phyloP scores from a whole-genome alignment of 2,797 vertebrate species.

The Danio aesculapii region DNA sequence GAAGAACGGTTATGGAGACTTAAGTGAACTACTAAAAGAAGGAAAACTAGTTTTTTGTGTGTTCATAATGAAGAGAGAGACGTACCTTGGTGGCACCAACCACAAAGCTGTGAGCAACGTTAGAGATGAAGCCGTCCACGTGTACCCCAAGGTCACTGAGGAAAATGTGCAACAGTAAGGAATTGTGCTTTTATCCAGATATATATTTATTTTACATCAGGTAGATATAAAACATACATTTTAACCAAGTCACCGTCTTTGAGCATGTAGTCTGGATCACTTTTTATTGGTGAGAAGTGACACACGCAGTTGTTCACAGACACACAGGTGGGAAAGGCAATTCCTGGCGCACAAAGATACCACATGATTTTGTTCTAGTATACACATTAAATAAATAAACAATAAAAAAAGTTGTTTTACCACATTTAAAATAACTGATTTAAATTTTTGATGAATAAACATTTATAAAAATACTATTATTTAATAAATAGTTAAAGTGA shows the following conservation, averaged over 20 bases:
- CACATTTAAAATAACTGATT: not conserved
- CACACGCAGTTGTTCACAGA: constrained; percentile 98
- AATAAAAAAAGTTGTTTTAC: not conserved
- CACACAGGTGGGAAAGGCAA: constrained; percentile 96
- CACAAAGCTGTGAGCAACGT: constrained; percentile 93
- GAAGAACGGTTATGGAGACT: not conserved
- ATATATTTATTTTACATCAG: not conserved
- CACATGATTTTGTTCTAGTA: not conserved
- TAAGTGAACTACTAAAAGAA: not conserved
- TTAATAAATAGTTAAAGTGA: no score
- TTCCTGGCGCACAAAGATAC: constrained; percentile 79
- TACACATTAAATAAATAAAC: not conserved
- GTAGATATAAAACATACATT: constrained; percentile 82
- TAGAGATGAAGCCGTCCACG: constrained; percentile 96
- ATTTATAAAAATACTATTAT: no score
- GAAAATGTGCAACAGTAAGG: constrained; percentile 8
- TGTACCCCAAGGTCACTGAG: constrained; percentile 94
- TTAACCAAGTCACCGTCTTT: constrained; percentile 95
- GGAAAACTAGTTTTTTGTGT: not conserved
- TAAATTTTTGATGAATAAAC: not conserved
- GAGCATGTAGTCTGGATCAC: constrained; percentile 90
- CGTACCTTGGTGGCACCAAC: constrained; percentile 90
- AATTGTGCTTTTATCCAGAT: not conserved
- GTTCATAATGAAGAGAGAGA: not conserved
- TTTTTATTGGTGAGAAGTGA: constrained; percentile 97